A percentile compares a stretch with the other conserved stretches of the same genome.
Evolutionary conservation across 2,888 invertebrate species (phyloP).

Genomic region (Meteorus cinctellus): DNA sequence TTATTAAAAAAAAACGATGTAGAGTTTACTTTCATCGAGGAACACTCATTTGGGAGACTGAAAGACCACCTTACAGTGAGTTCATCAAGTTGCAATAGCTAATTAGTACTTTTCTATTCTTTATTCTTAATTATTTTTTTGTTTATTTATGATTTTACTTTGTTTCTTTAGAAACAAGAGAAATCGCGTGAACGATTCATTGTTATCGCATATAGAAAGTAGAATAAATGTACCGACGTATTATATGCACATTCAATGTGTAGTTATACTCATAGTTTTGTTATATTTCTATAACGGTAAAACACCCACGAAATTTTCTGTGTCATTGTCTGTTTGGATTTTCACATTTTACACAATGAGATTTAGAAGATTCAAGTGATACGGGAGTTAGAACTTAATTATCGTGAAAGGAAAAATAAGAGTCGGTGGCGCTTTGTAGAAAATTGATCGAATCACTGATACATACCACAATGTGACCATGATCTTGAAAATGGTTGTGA

Average conservation of each 20-base stretch:
- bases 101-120: not conserved
- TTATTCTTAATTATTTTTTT: slow-evolving; percentile 1
- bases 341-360: not conserved
- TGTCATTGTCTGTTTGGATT: not conserved
- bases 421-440: not conserved
- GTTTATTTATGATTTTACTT: not conserved
- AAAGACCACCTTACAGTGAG: slow-evolving; percentile 76
- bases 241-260: not conserved
- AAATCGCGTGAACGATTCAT: not conserved
- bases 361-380: not conserved
- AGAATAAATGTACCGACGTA: not conserved
- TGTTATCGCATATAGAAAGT: slow-evolving; percentile 9
- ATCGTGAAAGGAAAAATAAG: not conserved
- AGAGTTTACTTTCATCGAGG: slow-evolving; percentile 79
- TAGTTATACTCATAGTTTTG: not conserved
- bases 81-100: slow-evolving; percentile 41
- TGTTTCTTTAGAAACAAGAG: slow-evolving; percentile 7
- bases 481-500: slow-evolving; percentile 6
- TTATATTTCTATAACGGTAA: slow-evolving; percentile 17
- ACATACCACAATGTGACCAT: slow-evolving; percentile 1
- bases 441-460: not conserved
- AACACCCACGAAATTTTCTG: not conserved
- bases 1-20: slow-evolving; percentile 78
- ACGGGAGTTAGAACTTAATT: not conserved
- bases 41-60: slow-evolving; percentile 79